Conservation (phyloP, 2,797 vertebrate genomes). For the Sternotherus odoratus region DNA sequence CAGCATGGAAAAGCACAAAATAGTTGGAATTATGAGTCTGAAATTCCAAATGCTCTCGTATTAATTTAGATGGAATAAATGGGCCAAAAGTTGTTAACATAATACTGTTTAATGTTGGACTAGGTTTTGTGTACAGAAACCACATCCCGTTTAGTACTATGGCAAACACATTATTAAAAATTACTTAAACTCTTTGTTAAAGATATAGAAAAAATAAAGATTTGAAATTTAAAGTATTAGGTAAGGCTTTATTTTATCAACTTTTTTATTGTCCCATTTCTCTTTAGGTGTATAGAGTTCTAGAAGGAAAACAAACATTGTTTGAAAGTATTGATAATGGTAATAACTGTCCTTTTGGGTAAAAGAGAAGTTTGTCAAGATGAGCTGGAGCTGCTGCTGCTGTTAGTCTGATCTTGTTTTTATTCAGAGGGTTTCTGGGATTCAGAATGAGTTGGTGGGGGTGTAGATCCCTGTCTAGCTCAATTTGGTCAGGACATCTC, state of each 20-base stretch:
- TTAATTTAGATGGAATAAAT: neutral
- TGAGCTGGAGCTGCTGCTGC: neutral
- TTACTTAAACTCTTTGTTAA: neutral
- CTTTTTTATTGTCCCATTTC: neutral
- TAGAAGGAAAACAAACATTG: neutral
- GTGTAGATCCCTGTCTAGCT: neutral
- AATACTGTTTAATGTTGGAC: neutral
- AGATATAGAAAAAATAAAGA: neutral
- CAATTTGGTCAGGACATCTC: neutral
- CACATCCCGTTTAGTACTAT: neutral
- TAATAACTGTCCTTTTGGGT: neutral
- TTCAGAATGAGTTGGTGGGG: too few species aligned
- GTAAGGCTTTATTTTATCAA: neutral
- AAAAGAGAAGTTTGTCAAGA: neutral
- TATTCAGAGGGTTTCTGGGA: neutral
- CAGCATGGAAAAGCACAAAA: neutral
- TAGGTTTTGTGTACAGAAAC: neutral
- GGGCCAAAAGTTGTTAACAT: neutral
- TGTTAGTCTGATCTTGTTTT: neutral
- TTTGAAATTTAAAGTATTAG: neutral
- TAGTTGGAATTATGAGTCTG: neutral
- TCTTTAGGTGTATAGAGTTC: neutral
- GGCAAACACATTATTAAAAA: neutral
- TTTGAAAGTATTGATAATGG: neutral
- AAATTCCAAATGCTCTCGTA: fast-evolving